These are phyloP conservation scores for Ciconia stormi DNA, from an alignment of 2,113 vertebrate genomes.

Conservation along the genomic window DNA sequence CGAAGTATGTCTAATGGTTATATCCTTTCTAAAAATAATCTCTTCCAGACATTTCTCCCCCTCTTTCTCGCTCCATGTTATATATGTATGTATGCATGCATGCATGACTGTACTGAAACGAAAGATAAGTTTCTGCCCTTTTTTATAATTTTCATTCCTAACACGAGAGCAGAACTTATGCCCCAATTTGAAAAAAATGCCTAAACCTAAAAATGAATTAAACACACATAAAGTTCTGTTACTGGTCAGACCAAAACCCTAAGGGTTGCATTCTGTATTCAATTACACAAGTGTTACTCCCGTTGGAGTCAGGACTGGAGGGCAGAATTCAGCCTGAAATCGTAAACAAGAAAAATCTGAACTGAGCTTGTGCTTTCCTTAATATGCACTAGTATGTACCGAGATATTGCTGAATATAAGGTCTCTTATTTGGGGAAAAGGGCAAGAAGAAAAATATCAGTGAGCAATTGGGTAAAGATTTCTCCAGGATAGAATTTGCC, in stretches of 20 bases:
- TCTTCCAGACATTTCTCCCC: conserved; percentile 1
- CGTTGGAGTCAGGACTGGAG: conserved; percentile 48
- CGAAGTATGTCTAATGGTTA: conserved; percentile 22
- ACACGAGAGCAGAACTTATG: conserved; percentile 19
- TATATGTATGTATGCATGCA: not conserved
- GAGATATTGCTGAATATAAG: not conserved
- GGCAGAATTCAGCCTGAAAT: conserved; percentile 63
- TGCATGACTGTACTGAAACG: not conserved
- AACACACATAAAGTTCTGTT: conserved; percentile 52
- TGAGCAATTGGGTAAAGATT: not conserved
- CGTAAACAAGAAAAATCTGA: conserved; percentile 61
- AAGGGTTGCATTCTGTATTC: conserved; percentile 58
- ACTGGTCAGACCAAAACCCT: conserved; percentile 43
- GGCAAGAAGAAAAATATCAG: not conserved
- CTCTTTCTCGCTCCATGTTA: not conserved
- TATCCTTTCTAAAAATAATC: conserved; percentile 26
- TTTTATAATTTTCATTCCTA: conserved; percentile 14
- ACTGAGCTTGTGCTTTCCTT: conserved; percentile 16
- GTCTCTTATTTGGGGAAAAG: conserved; percentile 18
- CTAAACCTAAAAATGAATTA: conserved; percentile 57
- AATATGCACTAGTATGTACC: not conserved
- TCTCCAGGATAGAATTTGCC: not conserved
- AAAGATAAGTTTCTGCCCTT: conserved; percentile 17
- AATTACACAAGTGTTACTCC: conserved; percentile 60
- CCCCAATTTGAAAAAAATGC: conserved; percentile 38